Percentiles rank a stretch among this genome's conserved stretches.
Evolutionary conservation across 2,888 invertebrate species (phyloP).

Genomic region (Argyresthia goedartella): DNA sequence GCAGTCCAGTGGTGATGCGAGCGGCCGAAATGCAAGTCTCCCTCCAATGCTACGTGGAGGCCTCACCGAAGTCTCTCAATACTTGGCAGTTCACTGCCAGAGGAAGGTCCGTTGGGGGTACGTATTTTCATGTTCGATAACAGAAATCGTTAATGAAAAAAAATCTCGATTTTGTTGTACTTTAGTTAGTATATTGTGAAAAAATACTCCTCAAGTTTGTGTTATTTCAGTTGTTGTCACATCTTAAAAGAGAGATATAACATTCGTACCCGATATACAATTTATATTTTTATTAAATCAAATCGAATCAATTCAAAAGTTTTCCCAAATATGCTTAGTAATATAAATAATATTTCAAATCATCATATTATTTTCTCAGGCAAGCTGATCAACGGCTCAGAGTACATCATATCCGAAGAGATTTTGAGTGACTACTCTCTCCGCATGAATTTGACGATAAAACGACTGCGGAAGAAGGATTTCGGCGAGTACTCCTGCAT

Average conservation of each 20-base stretch:
- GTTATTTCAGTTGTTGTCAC: too few species aligned
- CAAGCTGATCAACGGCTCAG: constrained; percentile 80
- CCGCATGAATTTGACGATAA: constrained; percentile 85
- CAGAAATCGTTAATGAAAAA: too few species aligned
- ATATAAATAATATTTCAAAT: not conserved
- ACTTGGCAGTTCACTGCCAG: constrained; percentile 73
- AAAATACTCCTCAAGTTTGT: too few species aligned
- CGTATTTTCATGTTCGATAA: constrained; percentile 6
- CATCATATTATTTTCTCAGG: constrained; percentile 25
- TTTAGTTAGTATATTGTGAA: too few species aligned
- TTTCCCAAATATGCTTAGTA: not conserved
- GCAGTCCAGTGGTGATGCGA: constrained; percentile 85
- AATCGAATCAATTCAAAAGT: not conserved
- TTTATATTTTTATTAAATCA: too few species aligned
- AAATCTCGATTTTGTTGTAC: not conserved
- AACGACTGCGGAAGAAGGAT: constrained; percentile 78
- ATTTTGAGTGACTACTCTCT: constrained; percentile 81
- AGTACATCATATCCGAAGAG: constrained; percentile 82
- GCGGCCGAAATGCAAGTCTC: constrained; percentile 84
- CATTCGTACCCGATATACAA: too few species aligned
- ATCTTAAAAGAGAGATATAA: too few species aligned
- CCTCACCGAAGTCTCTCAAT: constrained; percentile 87
- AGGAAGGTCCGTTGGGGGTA: constrained; percentile 43
- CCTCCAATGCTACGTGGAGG: constrained; percentile 88
- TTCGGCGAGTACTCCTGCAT: constrained; percentile 86